These are phyloP conservation scores for Rhagologus leucostigma DNA, from an alignment of 2,113 vertebrate species.

Conservation along the genomic window DNA sequence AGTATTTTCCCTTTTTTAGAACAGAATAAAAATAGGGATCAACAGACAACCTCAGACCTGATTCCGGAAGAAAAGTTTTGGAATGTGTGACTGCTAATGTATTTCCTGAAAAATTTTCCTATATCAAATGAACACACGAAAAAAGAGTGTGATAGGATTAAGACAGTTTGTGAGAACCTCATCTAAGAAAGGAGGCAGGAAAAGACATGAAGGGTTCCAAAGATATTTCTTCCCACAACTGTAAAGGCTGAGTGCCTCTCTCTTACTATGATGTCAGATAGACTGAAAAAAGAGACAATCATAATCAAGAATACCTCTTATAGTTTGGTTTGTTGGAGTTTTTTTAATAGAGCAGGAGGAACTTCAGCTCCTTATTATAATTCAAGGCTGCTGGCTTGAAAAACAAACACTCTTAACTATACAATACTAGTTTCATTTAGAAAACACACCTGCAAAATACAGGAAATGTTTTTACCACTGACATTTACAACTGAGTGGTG, in stretches of 20 bases:
- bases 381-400: neutral
- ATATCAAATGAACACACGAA: neutral
- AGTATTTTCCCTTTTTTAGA: neutral
- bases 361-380: neutral
- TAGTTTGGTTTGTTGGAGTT: neutral
- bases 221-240: neutral
- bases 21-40: neutral
- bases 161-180: neutral
- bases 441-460: neutral
- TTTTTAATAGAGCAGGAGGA: neutral
- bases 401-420: neutral
- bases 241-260: neutral
- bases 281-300: neutral
- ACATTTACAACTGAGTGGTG: neutral
- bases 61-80: neutral
- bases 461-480: neutral
- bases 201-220: accelerated
- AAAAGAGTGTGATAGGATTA: neutral
- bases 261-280: neutral
- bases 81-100: neutral
- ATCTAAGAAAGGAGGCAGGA: neutral
- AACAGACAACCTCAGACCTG: neutral
- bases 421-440: neutral
- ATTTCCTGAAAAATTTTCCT: neutral
- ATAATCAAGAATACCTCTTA: neutral